Conservation (phyloP, 2,888 invertebrate species). For the Ceraclea dissimilis region DNA sequence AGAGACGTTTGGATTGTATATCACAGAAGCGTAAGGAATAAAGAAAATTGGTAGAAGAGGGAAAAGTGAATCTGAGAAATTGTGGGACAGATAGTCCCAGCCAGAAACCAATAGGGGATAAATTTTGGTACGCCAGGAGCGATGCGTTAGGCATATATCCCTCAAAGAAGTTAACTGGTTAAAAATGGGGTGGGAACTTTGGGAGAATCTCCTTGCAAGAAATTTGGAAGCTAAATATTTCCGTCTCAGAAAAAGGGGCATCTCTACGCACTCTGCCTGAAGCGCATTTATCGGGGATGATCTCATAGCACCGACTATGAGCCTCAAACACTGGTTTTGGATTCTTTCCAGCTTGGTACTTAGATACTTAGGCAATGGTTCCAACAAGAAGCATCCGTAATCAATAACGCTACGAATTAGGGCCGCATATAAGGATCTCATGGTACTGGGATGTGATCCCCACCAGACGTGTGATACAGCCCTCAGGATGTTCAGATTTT, state of each 20-base stretch:
- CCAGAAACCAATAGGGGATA: no score
- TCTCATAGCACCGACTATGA: not conserved
- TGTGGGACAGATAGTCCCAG: no score
- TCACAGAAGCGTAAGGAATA: no score
- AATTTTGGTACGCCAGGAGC: not conserved
- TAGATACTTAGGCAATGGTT: not conserved
- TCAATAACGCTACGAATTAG: not conserved
- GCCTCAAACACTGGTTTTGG: not conserved
- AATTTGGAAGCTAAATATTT: not conserved
- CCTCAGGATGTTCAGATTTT: not conserved
- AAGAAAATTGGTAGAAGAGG: no score
- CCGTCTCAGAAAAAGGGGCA: not conserved
- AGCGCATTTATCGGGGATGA: not conserved
- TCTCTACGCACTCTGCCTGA: conserved; percentile 1
- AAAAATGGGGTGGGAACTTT: not conserved
- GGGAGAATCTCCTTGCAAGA: not conserved
- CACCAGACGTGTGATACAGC: not conserved
- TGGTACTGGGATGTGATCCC: not conserved
- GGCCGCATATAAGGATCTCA: not conserved
- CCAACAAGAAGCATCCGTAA: not conserved
- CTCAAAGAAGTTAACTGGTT: not conserved
- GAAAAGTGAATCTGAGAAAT: no score
- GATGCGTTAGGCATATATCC: not conserved
- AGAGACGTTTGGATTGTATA: no score
- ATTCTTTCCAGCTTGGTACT: not conserved